These are phyloP conservation scores for Tragulus kanchil DNA, from an alignment of 2,113 vertebrate genomes.

Conservation along the genomic window DNA sequence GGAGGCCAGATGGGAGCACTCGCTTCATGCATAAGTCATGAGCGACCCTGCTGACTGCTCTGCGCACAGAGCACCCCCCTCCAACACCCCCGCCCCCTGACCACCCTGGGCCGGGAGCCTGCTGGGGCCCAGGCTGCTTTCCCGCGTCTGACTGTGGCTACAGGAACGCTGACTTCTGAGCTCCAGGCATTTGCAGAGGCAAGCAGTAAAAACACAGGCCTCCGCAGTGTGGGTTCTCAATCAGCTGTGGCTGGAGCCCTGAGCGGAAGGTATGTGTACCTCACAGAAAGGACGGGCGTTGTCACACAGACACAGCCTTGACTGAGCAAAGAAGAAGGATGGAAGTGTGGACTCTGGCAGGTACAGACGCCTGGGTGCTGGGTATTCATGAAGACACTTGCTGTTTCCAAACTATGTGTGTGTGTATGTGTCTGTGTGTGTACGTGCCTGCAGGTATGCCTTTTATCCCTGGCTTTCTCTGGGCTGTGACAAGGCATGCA, in stretches of 20 bases:
- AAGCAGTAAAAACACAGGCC: neutral
- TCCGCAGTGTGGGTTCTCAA: neutral
- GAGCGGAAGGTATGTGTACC: neutral
- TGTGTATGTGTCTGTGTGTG: no score
- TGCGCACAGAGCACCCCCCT: neutral
- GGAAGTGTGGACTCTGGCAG: neutral
- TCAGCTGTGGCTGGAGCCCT: neutral
- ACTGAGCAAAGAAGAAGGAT: neutral
- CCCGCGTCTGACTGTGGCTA: neutral
- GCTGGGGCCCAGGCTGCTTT: neutral
- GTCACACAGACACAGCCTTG: neutral
- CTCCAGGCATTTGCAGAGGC: neutral
- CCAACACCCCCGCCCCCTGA: no score
- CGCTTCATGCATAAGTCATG: conserved; percentile 66
- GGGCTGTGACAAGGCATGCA: neutral
- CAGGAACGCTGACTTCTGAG: neutral
- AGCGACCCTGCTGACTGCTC: neutral
- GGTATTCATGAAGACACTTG: neutral
- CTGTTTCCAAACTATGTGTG: neutral
- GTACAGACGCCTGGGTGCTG: rapidly evolving
- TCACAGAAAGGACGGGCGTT: neutral
- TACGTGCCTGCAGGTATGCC: rapidly evolving
- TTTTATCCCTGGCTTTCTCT: neutral
- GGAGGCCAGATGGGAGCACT: conserved; percentile 63
- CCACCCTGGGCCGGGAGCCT: neutral